These are phyloP conservation scores for Rhynchonema sp. DNA, from an alignment of 2,888 invertebrate species.

Conservation along the genomic window DNA sequence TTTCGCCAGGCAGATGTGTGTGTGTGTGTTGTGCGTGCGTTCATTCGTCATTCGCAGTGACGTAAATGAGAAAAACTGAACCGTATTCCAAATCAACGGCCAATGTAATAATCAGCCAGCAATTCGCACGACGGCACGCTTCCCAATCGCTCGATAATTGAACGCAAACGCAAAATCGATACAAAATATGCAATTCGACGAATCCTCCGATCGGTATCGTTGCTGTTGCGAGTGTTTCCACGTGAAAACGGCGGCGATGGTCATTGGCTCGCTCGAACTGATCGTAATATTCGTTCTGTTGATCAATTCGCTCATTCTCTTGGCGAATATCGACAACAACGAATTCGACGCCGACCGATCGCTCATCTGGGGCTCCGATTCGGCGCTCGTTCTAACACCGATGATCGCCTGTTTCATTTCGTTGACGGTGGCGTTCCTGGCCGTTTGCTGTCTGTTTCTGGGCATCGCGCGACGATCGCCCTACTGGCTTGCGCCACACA, in stretches of 20 bases:
- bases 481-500: conserved; percentile 20
- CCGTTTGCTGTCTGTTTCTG: conserved; percentile 16
- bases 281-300: not conserved
- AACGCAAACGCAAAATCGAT: too few relatives aligned
- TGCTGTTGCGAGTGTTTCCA: conserved; percentile 26
- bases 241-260: conserved; percentile 21
- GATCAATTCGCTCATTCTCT: not conserved
- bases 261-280: conserved; percentile 11
- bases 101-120: not conserved
- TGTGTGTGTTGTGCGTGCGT: too few relatives aligned
- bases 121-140: not conserved
- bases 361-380: not conserved
- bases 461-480: conserved; percentile 19
- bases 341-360: not conserved
- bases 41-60: too few relatives aligned
- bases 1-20: too few relatives aligned
- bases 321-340: not conserved
- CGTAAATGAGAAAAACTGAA: too few relatives aligned
- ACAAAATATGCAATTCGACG: conserved; percentile 19
- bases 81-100: too few relatives aligned
- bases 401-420: not conserved
- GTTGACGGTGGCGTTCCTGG: conserved; percentile 9
- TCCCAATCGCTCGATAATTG: too few relatives aligned
- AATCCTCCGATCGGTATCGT: conserved; percentile 20
- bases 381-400: not conserved